Base-by-base conservation (phyloP, 2,113 vertebrate species). In the Tachuris rubrigastra region DNA sequence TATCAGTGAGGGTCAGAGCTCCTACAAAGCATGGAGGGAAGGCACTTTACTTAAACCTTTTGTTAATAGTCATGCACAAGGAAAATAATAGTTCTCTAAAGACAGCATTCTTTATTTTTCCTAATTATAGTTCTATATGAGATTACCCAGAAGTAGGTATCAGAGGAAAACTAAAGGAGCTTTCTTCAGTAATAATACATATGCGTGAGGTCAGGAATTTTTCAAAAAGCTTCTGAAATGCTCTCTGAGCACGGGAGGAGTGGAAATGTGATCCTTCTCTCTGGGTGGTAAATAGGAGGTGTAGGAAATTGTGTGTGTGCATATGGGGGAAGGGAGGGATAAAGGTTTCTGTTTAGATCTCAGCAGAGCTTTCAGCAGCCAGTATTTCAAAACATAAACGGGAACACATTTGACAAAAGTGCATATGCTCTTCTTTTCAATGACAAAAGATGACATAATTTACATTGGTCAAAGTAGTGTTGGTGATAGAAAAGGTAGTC, bases 201-300 rank as follows among this genome's bases (percentile, higher is more conserved):
- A 91, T 12, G 94, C 91, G 89, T 80, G 95, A 95, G 95, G 91
- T 96, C 92, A 95, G 93, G 68, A 94, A 85, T 84, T 94, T 90
- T 91, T 90, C 31, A 68, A 84, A 95, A 94, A 73, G 79, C 69
- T 94, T 81, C 85, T 86, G 72, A 91, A 95, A 94, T 67, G 84
- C 28, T 88, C 58, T 79, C 52, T 63, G 83, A 78, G 67, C 75
- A 89, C 39, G 49, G 55, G 16, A 91, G 53, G 74, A 93, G 55
- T 77, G 69, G 95, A 95, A 96, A 95, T 39, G 49, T 46, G 94
- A 94, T 94, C 89, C 41, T 77, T 85, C 95, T 82, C 67, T 56
- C 78, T 93, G 94, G 95, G 95, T 96, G 94, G 95, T 90, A 94
- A 93, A 92, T 63, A 85, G 60, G 76, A 92, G 80, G 62, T 93